A percentile compares a stretch with the other conserved stretches of the same genome.
These are phyloP conservation scores for Cataglyphis hispanica DNA, from an alignment of 1,140 invertebrate species.

Conservation along the genomic window DNA sequence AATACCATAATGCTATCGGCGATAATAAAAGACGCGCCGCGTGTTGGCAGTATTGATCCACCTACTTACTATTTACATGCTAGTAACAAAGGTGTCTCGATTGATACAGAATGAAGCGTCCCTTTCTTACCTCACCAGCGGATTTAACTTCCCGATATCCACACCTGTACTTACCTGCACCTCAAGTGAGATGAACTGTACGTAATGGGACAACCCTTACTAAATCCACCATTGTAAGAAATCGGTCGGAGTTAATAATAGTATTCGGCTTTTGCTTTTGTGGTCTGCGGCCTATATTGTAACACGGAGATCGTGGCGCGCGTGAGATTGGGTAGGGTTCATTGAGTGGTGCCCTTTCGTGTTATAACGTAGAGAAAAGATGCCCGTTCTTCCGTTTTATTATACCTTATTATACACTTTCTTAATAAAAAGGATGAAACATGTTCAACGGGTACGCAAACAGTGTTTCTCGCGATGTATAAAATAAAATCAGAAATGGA, in stretches of 20 bases:
- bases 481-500: background rate
- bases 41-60: constrained; percentile 56
- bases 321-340: constrained; percentile 64
- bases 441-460: background rate
- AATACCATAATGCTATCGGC: constrained; percentile 50
- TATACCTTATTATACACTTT: constrained; percentile 47
- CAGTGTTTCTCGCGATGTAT: background rate
- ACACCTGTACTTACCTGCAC: constrained; percentile 85
- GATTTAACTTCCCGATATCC: constrained; percentile 83
- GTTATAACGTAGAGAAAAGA: constrained; percentile 41
- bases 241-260: constrained; percentile 85
- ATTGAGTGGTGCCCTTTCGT: constrained; percentile 62
- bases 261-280: constrained; percentile 82
- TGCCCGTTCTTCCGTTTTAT: constrained; percentile 44
- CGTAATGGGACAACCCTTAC: constrained; percentile 79
- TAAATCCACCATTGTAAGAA: constrained; percentile 81
- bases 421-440: constrained; percentile 41
- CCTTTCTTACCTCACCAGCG: constrained; percentile 52
- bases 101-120: constrained; percentile 64
- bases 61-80: constrained; percentile 60
- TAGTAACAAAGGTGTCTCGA: constrained; percentile 49
- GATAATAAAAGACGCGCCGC: constrained; percentile 52
- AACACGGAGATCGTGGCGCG: constrained; percentile 69
- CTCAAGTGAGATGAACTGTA: constrained; percentile 80
- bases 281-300: constrained; percentile 77